A percentile compares a stretch with the other conserved stretches of the same genome.
These are phyloP conservation scores for Rutpela maculata DNA, from an alignment of 2,888 invertebrate species.

Conservation along the genomic window DNA sequence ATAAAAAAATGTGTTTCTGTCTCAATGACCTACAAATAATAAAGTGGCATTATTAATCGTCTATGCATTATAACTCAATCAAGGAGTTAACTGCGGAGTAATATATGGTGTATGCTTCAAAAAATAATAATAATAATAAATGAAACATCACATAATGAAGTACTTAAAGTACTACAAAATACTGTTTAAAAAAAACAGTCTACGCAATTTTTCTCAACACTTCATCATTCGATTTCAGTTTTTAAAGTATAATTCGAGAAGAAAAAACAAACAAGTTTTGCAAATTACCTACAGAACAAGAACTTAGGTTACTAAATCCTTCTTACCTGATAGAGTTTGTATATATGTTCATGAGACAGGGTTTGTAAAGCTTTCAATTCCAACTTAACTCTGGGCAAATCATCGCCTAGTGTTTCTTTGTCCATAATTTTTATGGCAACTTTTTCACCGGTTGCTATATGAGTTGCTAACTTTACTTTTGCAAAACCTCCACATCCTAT, in stretches of 20 bases:
- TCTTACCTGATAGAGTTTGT: conserved; percentile 82
- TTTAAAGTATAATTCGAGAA: too few relatives aligned
- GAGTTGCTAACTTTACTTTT: conserved; percentile 87
- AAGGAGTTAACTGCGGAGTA: neutral
- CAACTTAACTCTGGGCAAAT: conserved; percentile 82
- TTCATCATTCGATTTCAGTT: too few relatives aligned
- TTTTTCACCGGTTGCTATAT: conserved; percentile 86
- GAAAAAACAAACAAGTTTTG: too few relatives aligned
- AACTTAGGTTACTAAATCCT: neutral
- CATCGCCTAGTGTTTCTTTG: conserved; percentile 83
- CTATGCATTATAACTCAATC: too few relatives aligned
- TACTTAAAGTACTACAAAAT: too few relatives aligned
- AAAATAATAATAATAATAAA: too few relatives aligned
- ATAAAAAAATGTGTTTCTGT: conserved; percentile 85
- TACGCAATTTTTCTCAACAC: too few relatives aligned
- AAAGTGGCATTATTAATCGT: conserved; percentile 13
- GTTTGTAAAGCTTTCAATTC: conserved; percentile 85
- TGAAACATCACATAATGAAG: too few relatives aligned
- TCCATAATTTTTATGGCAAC: conserved; percentile 91
- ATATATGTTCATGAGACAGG: conserved; percentile 84
- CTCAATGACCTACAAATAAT: conserved; percentile 79
- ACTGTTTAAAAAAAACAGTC: too few relatives aligned
- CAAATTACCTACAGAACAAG: too few relatives aligned
- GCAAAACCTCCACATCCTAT: conserved; percentile 88
- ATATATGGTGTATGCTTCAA: too few relatives aligned